Evolutionary conservation across 2,113 vertebrate species (phyloP), one percentile per base, ranked within the genome.

Genomic region (Phrynosoma blainvillii): DNA sequence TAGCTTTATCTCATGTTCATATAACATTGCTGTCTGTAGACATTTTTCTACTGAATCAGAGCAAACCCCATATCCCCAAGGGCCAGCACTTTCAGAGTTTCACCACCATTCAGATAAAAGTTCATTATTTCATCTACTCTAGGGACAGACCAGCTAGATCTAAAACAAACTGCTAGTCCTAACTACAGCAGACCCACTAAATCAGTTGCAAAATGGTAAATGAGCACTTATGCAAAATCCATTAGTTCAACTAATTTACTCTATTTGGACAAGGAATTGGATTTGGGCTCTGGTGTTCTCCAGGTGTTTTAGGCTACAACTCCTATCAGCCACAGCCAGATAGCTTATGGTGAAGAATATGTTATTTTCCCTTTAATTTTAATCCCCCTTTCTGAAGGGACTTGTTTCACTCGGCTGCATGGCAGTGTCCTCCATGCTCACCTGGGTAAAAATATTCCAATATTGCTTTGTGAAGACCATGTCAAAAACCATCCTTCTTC

Each of bases 371-470:
- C n/a, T 40, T 75, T 18, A 80, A 59, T 32, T 75, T 75, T 36
- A 80, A 59, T 32, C 1, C 32, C 11, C 11, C 32, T 66, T 11
- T 40, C 59, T 40, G 32, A 40, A 66, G 10, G 21, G 21, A 8
- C 8, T 56, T 32, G 27, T 13, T 62, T 32, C 56, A 32, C 16
- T 23, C 14, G 56, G 16, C 14, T 79, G 27, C 30, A n/a, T 12
- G 27, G 20, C 18, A 59, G 25, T 47, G 36, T 12, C 47, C 30
- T 14, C 8, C 79, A 14, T 13, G 3, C 1, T 68, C 40, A 40
- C 6, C 18, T 82, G 59, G 4, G n/a, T 0, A 66, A 30, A 62
- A 13, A 0, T 16, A 18, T 42, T 10, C 10, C n/a, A 79, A 56
- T 25, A 42, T 21, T 80, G 52, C 30, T 80, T 32, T 59, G 54